Percentiles rank a stretch among this genome's conserved stretches.
Evolutionary conservation across 1,140 invertebrate species (phyloP).

Genomic region (Heliconius hermathena): DNA sequence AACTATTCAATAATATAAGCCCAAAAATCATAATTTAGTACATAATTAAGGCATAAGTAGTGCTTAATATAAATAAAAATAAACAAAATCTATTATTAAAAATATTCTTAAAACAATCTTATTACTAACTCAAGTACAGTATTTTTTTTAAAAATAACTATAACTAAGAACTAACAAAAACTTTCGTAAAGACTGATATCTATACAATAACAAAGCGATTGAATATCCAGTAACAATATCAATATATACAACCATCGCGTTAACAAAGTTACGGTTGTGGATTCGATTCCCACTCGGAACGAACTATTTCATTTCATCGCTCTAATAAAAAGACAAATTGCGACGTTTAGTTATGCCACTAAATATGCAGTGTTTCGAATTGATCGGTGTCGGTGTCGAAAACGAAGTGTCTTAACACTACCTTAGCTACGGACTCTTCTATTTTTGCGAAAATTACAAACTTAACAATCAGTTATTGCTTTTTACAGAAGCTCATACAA

Average conservation of each 20-base stretch:
- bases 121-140: constrained; percentile 6
- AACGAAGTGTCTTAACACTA: no score
- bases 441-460: constrained; percentile 44
- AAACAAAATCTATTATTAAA: not conserved
- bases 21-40: not conserved
- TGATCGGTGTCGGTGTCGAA: no score
- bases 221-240: constrained; percentile 15
- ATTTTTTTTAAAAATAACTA: not conserved
- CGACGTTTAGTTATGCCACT: no score
- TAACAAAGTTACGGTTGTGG: no score
- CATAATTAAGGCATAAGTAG: not conserved
- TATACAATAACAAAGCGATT: not conserved
- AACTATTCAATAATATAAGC: not conserved
- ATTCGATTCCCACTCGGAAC: no score
- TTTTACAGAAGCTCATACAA: constrained; percentile 56
- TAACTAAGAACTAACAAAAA: not conserved
- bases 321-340: no score
- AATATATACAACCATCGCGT: not conserved
- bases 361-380: no score
- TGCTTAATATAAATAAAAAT: not conserved
- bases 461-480: constrained; percentile 70
- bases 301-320: no score
- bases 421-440: no score
- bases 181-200: not conserved
- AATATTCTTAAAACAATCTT: constrained; percentile 1